phyloP scores from a whole-genome alignment of 1,140 invertebrate genomes.

The Piezodorus guildinii region DNA sequence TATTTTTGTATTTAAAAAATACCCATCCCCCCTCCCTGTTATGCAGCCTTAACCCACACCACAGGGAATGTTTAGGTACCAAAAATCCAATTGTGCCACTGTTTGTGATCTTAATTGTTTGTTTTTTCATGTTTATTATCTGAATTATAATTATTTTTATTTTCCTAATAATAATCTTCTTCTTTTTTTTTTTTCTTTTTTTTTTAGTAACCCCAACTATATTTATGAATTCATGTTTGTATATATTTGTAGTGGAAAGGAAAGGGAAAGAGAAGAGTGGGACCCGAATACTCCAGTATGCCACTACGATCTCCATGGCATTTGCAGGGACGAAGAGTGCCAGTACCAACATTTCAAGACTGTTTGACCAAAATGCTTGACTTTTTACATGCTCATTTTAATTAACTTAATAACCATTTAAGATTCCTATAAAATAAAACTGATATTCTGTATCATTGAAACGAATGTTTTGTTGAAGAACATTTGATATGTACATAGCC shows the following conservation, averaged over 20 bases:
- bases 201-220: background rate
- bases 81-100: no score
- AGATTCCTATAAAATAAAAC: background rate
- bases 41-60: no score
- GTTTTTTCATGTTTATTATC: no score
- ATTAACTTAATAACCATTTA: background rate
- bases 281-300: conserved; percentile 19
- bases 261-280: conserved; percentile 7
- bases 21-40: no score
- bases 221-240: background rate
- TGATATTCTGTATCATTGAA: background rate
- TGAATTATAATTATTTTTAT: background rate
- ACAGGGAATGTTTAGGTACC: no score
- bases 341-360: conserved; percentile 19
- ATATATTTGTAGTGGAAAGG: background rate
- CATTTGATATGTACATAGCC: background rate
- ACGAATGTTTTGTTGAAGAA: conserved; percentile 1
- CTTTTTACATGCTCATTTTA: background rate
- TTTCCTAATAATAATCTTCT: background rate
- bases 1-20: no score
- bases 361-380: background rate
- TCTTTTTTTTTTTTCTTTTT: conserved; percentile 1
- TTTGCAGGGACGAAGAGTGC: conserved; percentile 23
- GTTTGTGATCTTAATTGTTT: no score
- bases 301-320: conserved; percentile 17